These are phyloP conservation scores for Drosophila subobscura DNA, from an alignment of 1,140 invertebrate species.

Conservation along the genomic window DNA sequence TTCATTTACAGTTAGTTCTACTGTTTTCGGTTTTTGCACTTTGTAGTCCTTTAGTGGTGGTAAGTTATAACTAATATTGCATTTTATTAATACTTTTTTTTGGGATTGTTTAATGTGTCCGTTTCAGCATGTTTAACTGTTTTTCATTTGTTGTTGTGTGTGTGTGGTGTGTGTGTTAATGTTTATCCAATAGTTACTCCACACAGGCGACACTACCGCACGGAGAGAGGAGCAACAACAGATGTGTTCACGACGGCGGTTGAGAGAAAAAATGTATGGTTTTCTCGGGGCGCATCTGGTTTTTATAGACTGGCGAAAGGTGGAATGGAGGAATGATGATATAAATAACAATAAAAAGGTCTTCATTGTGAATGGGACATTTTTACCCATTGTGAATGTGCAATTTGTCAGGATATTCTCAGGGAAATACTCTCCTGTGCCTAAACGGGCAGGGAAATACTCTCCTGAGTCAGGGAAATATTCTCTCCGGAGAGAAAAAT, in stretches of 20 bases:
- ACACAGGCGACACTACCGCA: constrained; percentile 50
- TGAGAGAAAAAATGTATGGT: constrained; percentile 55
- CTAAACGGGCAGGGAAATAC: too few species aligned
- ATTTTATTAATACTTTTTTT: constrained; percentile 41
- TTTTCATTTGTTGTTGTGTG: constrained; percentile 35
- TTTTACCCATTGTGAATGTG: too few species aligned
- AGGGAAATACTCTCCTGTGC: too few species aligned
- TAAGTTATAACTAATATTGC: constrained; percentile 70
- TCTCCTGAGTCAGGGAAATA: too few species aligned
- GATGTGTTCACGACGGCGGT: constrained; percentile 56
- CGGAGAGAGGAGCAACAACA: constrained; percentile 45
- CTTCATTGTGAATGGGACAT: too few species aligned
- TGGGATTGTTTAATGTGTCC: constrained; percentile 58
- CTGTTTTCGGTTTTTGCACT: constrained; percentile 41
- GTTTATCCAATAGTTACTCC: constrained; percentile 36
- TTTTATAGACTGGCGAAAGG: constrained; percentile 52
- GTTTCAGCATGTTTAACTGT: constrained; percentile 61
- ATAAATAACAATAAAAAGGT: too few species aligned
- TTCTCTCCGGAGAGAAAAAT: constrained; percentile 42
- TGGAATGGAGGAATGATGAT: too few species aligned
- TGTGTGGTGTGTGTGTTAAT: constrained; percentile 43
- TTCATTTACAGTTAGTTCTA: constrained; percentile 63
- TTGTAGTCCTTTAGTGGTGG: constrained; percentile 62
- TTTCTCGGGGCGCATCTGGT: constrained; percentile 43
- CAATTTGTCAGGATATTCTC: too few species aligned